Conservation (phyloP, 2,113 vertebrate species). For the Poeciliopsis prolifica region DNA sequence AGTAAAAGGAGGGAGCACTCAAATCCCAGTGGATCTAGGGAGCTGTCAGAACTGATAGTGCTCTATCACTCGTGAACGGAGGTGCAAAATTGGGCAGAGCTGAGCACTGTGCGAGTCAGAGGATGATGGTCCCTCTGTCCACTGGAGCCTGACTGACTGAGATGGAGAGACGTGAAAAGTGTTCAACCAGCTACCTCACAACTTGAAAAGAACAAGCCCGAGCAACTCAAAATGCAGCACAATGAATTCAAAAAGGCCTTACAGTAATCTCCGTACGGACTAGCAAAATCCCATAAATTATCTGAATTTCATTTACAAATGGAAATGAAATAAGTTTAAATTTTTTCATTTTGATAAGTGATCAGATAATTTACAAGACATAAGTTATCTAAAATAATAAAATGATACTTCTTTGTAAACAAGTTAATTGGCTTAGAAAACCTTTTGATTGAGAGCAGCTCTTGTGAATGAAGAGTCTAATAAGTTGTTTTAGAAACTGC, state of each 20-base stretch:
- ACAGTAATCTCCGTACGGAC: constrained; percentile 28
- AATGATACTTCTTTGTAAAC: not conserved
- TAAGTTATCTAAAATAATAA: not conserved
- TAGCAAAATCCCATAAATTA: constrained; percentile 18
- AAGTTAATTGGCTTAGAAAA: not conserved
- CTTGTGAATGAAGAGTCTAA: no score
- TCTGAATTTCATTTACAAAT: constrained; percentile 20
- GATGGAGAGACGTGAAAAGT: constrained; percentile 69
- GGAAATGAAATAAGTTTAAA: constrained; percentile 5
- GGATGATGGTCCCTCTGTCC: constrained; percentile 74
- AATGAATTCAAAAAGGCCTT: constrained; percentile 31
- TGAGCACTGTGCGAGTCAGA: constrained; percentile 70
- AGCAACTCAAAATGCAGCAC: constrained; percentile 52
- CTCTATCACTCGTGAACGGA: constrained; percentile 79
- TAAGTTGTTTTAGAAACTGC: no score
- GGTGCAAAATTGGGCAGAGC: constrained; percentile 80
- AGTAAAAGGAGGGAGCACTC: constrained; percentile 67
- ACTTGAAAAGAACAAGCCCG: constrained; percentile 56
- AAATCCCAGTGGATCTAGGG: constrained; percentile 77
- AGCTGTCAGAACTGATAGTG: constrained; percentile 84
- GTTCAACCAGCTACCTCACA: constrained; percentile 62
- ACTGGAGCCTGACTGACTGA: constrained; percentile 73
- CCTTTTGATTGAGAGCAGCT: not conserved
- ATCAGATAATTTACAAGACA: not conserved
- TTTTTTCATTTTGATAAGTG: not conserved